Conservation (phyloP, 2,113 vertebrate genomes). For the Elgaria multicarinata region DNA sequence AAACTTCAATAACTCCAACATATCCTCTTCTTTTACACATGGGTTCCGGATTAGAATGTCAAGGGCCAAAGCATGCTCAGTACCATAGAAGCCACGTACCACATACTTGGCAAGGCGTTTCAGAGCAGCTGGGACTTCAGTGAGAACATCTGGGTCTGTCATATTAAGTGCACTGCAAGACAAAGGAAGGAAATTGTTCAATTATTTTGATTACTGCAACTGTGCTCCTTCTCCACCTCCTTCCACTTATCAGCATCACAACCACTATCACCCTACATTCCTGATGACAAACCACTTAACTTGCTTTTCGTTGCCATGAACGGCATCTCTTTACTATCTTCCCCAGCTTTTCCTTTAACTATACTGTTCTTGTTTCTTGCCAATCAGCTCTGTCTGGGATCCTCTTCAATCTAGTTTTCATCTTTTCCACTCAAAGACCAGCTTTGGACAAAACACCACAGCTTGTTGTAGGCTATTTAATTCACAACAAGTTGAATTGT, state of each 20-base stretch:
- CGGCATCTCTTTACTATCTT: too few relatives aligned
- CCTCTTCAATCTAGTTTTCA: too few relatives aligned
- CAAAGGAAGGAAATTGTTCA: constrained; percentile 22
- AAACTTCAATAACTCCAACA: constrained; percentile 97
- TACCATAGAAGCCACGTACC: constrained; percentile 95
- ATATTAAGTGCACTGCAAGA: constrained; percentile 77
- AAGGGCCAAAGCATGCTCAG: constrained; percentile 94
- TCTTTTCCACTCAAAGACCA: too few relatives aligned
- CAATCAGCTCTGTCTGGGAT: too few relatives aligned
- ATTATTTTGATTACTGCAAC: neutral
- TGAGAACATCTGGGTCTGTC: constrained; percentile 93
- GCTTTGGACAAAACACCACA: too few relatives aligned
- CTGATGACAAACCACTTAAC: too few relatives aligned
- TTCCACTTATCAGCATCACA: neutral
- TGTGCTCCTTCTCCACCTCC: neutral
- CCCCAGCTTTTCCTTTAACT: too few relatives aligned
- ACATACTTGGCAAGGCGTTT: constrained; percentile 97
- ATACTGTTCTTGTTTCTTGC: too few relatives aligned
- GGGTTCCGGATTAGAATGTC: constrained; percentile 97
- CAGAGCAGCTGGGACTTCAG: constrained; percentile 92
- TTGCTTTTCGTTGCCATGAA: too few relatives aligned
- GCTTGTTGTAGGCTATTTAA: too few relatives aligned
- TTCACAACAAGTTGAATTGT: too few relatives aligned
- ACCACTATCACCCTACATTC: neutral
- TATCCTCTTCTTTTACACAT: constrained; percentile 98